Base-by-base conservation (phyloP, 2,888 invertebrate genomes). In the Zygaena filipendulae region DNA sequence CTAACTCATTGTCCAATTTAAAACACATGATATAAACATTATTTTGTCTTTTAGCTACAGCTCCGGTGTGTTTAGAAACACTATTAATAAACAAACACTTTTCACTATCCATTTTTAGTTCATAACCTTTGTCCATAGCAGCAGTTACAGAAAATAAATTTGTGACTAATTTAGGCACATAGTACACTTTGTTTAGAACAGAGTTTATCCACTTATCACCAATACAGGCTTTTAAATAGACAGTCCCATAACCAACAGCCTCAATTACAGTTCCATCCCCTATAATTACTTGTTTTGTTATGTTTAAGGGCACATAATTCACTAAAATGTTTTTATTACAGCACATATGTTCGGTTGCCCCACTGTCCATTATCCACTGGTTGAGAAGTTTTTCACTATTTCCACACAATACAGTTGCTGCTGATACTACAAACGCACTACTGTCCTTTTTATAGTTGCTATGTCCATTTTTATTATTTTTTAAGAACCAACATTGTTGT, bases 61-160 rank as follows among this genome's bases (percentile, higher is more conserved):
- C 24, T 11, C 18, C 11, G 7, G 24, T 20, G 1, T 23, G 1
- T 29, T 31, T 33, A 10, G 16, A 27, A 25, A 38, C 28, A 18
- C 32, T n/a, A n/a, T n/a, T n/a, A n/a, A n/a, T n/a, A n/a, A 28
- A 9, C 25, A 30, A 1, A 6, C 13, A 10, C 10, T 24, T n/a
- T 29, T 28, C 27, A 16, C 24, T 24, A 7, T 20, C n/a, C 11
- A 35, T 24, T 5, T n/a, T n/a, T n/a, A n/a, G n/a, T n/a, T 24
- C 30, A 21, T 31, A 30, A 18, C 36, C 33, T 31, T 21, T 30
- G 21, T 33, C 32, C 6, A 27, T 4, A 4, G 29, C 27, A 14
- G 32, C 11, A 13, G 27, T 30, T 3, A 32, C 25, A n/a, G 32
- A 33, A 10, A 40, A 36, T 11, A 40, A 16, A 11, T 40, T 40